These are phyloP conservation scores for Cantharis flavilabris DNA, from an alignment of 2,888 invertebrate genomes.

Conservation along the genomic window DNA sequence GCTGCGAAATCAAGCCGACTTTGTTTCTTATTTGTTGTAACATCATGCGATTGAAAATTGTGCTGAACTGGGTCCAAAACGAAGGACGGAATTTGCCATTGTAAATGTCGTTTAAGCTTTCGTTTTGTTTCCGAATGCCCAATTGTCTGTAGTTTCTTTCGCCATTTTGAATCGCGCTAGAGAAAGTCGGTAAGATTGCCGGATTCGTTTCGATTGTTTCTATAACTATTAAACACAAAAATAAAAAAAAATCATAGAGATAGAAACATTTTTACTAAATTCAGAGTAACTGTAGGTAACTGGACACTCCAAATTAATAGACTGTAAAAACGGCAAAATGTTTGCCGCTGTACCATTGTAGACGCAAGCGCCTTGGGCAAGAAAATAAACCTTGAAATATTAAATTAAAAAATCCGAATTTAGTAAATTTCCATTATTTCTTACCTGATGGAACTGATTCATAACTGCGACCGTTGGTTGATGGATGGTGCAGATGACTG, in stretches of 20 bases:
- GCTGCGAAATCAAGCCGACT: constrained; percentile 60
- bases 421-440: not conserved
- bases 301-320: constrained; percentile 70
- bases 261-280: constrained; percentile 56
- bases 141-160: constrained; percentile 43
- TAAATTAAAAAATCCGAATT: not conserved
- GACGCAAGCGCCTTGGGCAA: constrained; percentile 66
- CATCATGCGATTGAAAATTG: constrained; percentile 61
- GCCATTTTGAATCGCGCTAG: constrained; percentile 53
- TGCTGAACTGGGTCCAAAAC: constrained; percentile 60
- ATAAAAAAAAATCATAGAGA: not conserved
- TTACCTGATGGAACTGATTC: not conserved
- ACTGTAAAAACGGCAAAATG: constrained; percentile 70
- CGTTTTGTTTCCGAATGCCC: constrained; percentile 4
- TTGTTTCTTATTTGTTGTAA: constrained; percentile 61
- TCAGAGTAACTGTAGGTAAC: constrained; percentile 81
- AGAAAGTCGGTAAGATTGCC: constrained; percentile 46
- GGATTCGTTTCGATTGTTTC: constrained; percentile 51
- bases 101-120: not conserved
- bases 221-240: constrained; percentile 52
- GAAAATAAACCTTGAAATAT: constrained; percentile 51
- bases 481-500: constrained; percentile 79
- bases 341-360: constrained; percentile 70
- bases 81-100: constrained; percentile 42
- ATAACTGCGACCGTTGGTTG: constrained; percentile 72